Base-by-base conservation (phyloP, 2,888 invertebrate genomes). In the Cloeon dipterum region DNA sequence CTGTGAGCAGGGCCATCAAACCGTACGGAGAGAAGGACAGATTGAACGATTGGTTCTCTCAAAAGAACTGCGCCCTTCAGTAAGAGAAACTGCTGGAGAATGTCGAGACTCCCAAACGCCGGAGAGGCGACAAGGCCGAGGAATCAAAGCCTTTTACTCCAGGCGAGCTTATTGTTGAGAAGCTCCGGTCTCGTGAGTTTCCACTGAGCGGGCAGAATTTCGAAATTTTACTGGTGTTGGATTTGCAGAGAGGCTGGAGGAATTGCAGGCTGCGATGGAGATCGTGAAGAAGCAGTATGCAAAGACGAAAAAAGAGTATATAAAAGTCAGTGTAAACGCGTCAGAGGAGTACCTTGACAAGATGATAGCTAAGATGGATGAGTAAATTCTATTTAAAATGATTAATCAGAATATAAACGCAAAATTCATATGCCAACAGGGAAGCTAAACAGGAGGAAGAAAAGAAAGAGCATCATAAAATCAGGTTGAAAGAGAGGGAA, bases 1-100 rank as follows among this genome's bases (percentile, higher is more conserved):
- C 83, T 1, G 85, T 86, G 2, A 82, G 82, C 34, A 61, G 83
- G 26, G 68, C 77, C 0, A 55, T 88, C 8, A 78, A 78, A 59
- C 69, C 77, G 11, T 73, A 77, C 45, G 72, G 72, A 11, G 82
- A 83, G 46, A 62, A 74, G 32, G 73, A 72, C 46, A 61, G 82
- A 40, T 81, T 76, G 1, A 58, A 65, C 0, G 89, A 81, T 50
- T 89, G 82, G 86, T 89, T 86, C 52, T 85, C 85, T 0, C 85
- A 83, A 51, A 81, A 78, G 55, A 75, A 75, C 45, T 91, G 91
- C 58, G 88, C 88, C 0, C 70, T 81, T 0, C 91, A 91, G 50
- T 93, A 89, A 56, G 75, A 77, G 11, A 70, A 70, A 16, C 54
- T 88, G 5, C 54, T 88, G 14, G 83, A 82, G 49, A 74, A 76